Conservation (phyloP, 2,113 vertebrate genomes). For the Sturnus vulgaris region DNA sequence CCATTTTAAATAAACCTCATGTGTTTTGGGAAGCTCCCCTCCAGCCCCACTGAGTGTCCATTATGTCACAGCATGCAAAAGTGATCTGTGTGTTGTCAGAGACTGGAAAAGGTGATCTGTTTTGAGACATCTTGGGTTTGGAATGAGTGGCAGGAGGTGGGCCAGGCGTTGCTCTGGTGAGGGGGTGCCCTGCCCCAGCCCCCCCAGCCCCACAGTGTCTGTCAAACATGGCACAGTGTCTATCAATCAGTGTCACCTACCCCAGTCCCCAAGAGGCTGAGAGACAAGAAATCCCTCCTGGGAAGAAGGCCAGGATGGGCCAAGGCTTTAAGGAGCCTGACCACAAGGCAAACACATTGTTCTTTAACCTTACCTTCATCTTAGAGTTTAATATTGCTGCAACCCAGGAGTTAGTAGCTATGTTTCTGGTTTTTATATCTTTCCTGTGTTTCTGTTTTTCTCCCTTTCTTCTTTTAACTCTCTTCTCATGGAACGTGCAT, state of each 20-base stretch:
- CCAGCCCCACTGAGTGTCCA: background rate
- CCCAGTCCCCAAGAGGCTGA: background rate
- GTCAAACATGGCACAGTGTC: background rate
- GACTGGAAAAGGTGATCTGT: background rate
- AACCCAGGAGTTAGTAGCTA: background rate
- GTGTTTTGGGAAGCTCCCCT: background rate
- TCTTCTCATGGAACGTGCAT: accelerated
- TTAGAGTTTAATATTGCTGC: accelerated
- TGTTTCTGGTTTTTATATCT: background rate
- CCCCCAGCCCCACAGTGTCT: background rate
- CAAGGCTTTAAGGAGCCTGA: background rate
- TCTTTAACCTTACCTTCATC: background rate
- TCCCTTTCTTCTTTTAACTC: background rate
- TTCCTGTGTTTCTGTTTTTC: background rate
- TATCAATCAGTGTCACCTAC: background rate
- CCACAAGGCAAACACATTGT: background rate
- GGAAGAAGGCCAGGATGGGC: background rate
- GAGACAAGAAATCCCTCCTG: background rate
- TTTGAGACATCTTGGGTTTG: background rate
- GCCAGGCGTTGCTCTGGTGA: background rate
- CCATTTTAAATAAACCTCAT: background rate
- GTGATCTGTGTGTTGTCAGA: background rate
- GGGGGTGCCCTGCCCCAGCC: background rate
- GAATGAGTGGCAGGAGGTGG: background rate
- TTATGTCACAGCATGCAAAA: background rate